Base-by-base conservation (phyloP, 2,797 vertebrate genomes). In the Oreonectes daqikongensis region DNA sequence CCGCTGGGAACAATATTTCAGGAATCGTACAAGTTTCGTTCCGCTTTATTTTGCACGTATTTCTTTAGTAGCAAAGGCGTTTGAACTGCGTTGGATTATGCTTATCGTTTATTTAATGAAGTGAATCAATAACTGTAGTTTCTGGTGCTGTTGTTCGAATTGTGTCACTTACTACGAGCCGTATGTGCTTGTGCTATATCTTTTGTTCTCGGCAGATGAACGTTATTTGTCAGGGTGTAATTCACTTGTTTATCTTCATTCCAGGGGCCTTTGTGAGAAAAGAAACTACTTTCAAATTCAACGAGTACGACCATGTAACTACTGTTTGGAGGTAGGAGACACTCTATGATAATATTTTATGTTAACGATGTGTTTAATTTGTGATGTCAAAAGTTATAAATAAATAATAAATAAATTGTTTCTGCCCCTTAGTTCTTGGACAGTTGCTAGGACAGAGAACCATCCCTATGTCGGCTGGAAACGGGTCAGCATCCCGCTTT, bases 381-480 rank as follows among this genome's bases (percentile, higher is more conserved):
- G n/a, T n/a, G n/a, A n/a, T n/a, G n/a, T n/a, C n/a, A n/a, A n/a
- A n/a, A n/a, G n/a, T n/a, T n/a, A 59, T 3, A 3, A 32, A 63
- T 14, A 35, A 26, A 60, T 30, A 32, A 53, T 57, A 1, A 11
- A 67, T 67, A 7, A 48, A 28, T 22, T 42, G 6, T 48, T 18
- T 72, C 17, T 69, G 4, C 12, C 32, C n/a, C 8, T 71, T 6
- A 69, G 66, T 22, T 67, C 60, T 12, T 24, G 18, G n/a, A 73
- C 59, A 59, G 12, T 32, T 59, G 38, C 35, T 6, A 69, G 4
- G 57, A 59, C 59, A 75, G 22, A 77, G 24, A 81, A 28, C 72
- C 26, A 69, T 69, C 75, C 81, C 78, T 5, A 92, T 93, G 92
- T 92, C 89, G 79, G 83, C 86, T 46, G 76, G 75, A 63, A 80